These are phyloP conservation scores for Tupaia chinensis DNA, from an alignment of 2,113 vertebrate genomes.

Conservation along the genomic window DNA sequence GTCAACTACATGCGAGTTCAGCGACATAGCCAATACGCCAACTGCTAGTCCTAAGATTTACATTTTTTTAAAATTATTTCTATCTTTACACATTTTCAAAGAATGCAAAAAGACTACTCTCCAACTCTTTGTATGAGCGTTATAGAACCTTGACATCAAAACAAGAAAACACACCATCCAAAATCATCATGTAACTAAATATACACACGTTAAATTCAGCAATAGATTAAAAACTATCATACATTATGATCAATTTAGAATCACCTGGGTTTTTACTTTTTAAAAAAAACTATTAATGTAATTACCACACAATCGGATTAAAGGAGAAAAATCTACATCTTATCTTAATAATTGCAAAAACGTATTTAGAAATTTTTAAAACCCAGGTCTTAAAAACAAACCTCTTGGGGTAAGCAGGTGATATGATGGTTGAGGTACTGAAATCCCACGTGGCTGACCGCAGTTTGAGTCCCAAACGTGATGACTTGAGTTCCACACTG, in stretches of 20 bases:
- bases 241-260: background rate
- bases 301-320: background rate
- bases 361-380: background rate
- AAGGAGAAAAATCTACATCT: background rate
- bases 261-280: background rate
- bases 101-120: background rate
- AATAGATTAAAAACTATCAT: background rate
- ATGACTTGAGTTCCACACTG: no score
- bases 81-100: background rate
- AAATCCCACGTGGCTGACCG: no score
- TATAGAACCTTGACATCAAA: background rate
- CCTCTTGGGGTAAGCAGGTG: no score
- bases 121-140: background rate
- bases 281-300: background rate
- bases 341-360: background rate
- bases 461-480: no score
- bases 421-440: no score
- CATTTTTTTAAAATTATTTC: no score
- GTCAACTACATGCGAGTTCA: no score
- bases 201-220: background rate
- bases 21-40: no score
- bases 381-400: background rate
- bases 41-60: no score
- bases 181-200: background rate
- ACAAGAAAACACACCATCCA: background rate